These are phyloP conservation scores for Xyrauchen texanus DNA, from an alignment of 2,113 vertebrate species.

Conservation along the genomic window DNA sequence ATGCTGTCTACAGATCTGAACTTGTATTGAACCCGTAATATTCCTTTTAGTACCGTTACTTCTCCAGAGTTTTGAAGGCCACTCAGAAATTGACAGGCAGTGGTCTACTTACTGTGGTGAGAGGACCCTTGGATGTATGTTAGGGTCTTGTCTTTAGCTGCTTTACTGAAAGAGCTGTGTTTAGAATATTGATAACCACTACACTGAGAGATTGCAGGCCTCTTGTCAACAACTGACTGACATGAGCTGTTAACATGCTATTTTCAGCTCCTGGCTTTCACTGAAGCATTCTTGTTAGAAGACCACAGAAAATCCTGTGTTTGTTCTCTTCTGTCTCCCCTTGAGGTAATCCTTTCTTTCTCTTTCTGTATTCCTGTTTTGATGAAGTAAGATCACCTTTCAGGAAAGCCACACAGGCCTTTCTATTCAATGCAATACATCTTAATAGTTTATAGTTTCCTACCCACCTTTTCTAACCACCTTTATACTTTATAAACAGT, in stretches of 20 bases:
- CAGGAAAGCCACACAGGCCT: conserved; percentile 43
- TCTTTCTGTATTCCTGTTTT: conserved; percentile 58
- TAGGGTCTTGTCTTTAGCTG: conserved; percentile 55
- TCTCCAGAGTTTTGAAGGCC: no score
- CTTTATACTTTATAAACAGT: no score
- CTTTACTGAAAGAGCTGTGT: conserved; percentile 64
- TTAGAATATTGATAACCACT: conserved; percentile 67
- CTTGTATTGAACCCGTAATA: no score
- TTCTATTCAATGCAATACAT: conserved; percentile 8
- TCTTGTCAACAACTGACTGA: conserved; percentile 82
- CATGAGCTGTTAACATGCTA: conserved; percentile 84
- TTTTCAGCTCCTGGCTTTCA: conserved; percentile 76
- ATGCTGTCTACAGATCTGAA: no score
- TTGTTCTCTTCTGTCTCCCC: conserved; percentile 58
- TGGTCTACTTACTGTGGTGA: no score
- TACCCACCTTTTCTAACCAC: no score
- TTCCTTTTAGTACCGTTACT: no score
- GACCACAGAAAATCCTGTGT: conserved; percentile 63
- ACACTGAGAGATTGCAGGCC: conserved; percentile 68
- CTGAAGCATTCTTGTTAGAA: conserved; percentile 69
- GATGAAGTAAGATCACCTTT: conserved; percentile 70
- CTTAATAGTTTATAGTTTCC: no score
- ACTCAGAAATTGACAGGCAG: no score
- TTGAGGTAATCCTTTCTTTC: conserved; percentile 60
- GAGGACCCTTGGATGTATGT: not conserved